Evolutionary conservation across 2,888 invertebrate species (phyloP).

Genomic region (Venustoraphidia nigricollis): DNA sequence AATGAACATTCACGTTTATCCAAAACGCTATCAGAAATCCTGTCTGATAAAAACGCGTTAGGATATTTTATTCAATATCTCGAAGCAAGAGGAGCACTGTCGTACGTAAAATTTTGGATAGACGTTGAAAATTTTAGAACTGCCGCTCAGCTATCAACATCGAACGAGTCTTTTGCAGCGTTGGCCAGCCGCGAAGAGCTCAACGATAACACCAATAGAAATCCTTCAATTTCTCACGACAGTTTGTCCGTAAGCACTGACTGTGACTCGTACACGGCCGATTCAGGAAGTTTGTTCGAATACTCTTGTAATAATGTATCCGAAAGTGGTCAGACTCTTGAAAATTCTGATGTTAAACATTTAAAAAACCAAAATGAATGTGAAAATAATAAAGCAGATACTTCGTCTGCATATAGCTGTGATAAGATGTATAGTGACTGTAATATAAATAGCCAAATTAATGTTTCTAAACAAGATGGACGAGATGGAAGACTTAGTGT

Average conservation of each 20-base stretch:
- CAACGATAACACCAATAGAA: conserved; percentile 7
- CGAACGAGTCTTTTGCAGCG: conserved; percentile 7
- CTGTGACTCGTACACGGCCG: conserved; percentile 26
- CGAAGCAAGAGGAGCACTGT: conserved; percentile 53
- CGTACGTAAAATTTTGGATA: conserved; percentile 58
- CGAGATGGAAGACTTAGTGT: too few species aligned
- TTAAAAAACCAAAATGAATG: too few species aligned
- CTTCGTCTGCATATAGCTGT: too few species aligned
- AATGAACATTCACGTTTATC: conserved; percentile 42
- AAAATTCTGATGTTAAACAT: too few species aligned
- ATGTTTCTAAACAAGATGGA: too few species aligned
- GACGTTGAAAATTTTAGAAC: conserved; percentile 54
- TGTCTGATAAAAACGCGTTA: conserved; percentile 63
- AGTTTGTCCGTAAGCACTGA: conserved; percentile 29
- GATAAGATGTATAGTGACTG: too few species aligned
- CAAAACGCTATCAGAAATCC: conserved; percentile 56
- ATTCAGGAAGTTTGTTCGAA: conserved; percentile 24
- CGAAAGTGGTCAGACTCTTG: conserved; percentile 8
- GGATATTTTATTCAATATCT: conserved; percentile 76
- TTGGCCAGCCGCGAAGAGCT: conserved; percentile 1
- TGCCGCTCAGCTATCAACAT: conserved; percentile 17
- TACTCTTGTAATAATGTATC: conserved; percentile 16
- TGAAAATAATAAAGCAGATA: too few species aligned
- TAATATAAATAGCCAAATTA: too few species aligned
- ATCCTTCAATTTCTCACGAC: conserved; percentile 23